These are phyloP conservation scores for Spodoptera littoralis DNA, from an alignment of 2,888 invertebrate genomes.

Conservation along the genomic window DNA sequence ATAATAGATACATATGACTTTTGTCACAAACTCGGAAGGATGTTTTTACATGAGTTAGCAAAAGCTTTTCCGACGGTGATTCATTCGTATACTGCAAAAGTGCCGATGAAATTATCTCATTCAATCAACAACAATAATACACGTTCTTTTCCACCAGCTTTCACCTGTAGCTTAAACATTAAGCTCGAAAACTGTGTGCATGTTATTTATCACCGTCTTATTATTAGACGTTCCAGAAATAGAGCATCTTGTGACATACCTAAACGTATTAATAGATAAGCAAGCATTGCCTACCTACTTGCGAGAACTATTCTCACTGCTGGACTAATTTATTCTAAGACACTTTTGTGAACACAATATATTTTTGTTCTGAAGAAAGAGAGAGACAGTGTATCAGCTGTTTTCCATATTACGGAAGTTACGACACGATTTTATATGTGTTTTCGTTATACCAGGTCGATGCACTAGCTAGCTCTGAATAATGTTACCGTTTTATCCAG, in stretches of 20 bases:
- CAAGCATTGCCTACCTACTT: conserved; percentile 52
- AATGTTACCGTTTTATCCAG: neutral
- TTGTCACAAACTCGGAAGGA: conserved; percentile 68
- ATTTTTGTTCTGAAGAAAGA: neutral
- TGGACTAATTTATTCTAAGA: conserved; percentile 34
- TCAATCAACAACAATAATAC: neutral
- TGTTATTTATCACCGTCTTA: conserved; percentile 44
- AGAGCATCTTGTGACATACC: conserved; percentile 56
- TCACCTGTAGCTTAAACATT: conserved; percentile 2
- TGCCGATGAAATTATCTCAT: no score
- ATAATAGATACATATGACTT: conserved; percentile 76
- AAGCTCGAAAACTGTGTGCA: conserved; percentile 22
- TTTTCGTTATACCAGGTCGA: conserved; percentile 16
- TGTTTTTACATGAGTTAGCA: conserved; percentile 48
- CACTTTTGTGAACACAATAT: conserved; percentile 9
- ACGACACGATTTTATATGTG: conserved; percentile 8
- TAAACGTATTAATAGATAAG: conserved; percentile 49
- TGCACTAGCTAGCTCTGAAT: conserved; percentile 26
- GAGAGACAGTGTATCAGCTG: conserved; percentile 3
- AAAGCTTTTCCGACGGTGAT: conserved; percentile 2
- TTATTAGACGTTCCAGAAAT: conserved; percentile 52
- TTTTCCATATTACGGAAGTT: conserved; percentile 28
- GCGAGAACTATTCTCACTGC: conserved; percentile 29
- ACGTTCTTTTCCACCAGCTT: no score
- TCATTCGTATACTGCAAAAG: neutral